A percentile compares a stretch with the other conserved stretches of the same genome.
These are phyloP conservation scores for Amblyraja radiata DNA, from an alignment of 2,797 vertebrate species.

Conservation along the genomic window DNA sequence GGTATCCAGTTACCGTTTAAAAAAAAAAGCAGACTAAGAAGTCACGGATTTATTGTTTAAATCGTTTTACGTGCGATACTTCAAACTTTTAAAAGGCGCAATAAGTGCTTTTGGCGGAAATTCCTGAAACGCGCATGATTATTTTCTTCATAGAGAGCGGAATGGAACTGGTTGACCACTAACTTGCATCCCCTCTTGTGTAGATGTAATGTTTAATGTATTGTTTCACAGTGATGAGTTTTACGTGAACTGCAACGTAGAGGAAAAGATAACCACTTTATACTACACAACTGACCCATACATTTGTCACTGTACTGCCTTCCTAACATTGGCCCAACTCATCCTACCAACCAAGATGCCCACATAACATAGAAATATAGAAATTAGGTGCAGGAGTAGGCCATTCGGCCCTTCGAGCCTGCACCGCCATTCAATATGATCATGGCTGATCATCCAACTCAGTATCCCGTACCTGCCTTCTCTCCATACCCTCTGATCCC, in stretches of 20 bases:
- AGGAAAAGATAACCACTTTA: not conserved
- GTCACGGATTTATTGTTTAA: not conserved
- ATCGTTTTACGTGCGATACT: not conserved
- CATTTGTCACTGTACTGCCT: not conserved
- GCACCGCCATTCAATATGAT: no score
- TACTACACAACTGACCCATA: not conserved
- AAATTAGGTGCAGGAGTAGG: no score
- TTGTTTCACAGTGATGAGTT: not conserved
- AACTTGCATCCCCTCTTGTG: not conserved
- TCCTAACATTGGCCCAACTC: not conserved
- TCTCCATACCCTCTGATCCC: no score
- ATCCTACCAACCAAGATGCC: no score
- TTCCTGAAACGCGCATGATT: not conserved
- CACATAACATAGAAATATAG: no score
- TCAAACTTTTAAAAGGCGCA: not conserved
- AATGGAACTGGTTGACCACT: not conserved
- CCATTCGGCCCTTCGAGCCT: no score
- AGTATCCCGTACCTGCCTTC: no score
- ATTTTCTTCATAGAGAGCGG: not conserved
- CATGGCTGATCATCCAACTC: no score
- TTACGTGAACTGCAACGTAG: not conserved
- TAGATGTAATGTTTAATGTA: not conserved
- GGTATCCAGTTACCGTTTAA: not conserved
- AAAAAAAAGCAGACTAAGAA: not conserved
- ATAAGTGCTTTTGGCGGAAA: not conserved